Evolutionary conservation across 2,797 vertebrate genomes (phyloP).

Genomic region (Amphiprion clarkii): DNA sequence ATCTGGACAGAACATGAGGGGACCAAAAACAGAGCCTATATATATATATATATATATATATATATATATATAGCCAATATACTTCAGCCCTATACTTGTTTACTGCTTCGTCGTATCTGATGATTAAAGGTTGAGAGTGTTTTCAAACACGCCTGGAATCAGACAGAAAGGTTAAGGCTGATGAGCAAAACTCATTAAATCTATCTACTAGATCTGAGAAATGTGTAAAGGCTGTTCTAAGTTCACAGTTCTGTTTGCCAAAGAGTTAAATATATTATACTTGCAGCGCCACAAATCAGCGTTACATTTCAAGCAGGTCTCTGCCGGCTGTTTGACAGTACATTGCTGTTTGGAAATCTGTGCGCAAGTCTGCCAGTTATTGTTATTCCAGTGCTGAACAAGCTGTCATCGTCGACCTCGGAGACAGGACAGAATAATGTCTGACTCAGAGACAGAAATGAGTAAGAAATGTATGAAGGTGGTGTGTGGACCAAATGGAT

Average conservation of each 20-base stretch:
- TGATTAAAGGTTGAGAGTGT: neutral
- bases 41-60: too few relatives aligned
- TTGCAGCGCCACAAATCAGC: neutral
- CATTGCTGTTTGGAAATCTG: constrained; percentile 16
- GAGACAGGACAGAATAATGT: constrained; percentile 15
- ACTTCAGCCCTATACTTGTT: neutral
- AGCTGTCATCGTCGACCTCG: constrained; percentile 20
- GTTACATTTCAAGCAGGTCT: neutral
- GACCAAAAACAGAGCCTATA: neutral
- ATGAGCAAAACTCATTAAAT: too few relatives aligned
- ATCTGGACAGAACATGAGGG: too few relatives aligned
- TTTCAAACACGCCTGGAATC: neutral
- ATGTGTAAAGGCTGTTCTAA: too few relatives aligned
- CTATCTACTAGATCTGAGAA: too few relatives aligned
- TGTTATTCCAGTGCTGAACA: constrained; percentile 32
- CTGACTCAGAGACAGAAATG: constrained; percentile 17
- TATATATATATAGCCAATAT: too few relatives aligned
- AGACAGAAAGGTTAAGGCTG: too few relatives aligned
- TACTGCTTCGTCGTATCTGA: neutral
- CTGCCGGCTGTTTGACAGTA: neutral
- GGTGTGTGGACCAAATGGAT: neutral
- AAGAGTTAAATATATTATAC: neutral
- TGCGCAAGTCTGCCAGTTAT: constrained; percentile 14
- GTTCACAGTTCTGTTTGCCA: neutral
- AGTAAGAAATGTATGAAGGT: neutral